Evolutionary conservation across 1,140 invertebrate species (phyloP).

Genomic region (Philopotamus ludificatus): DNA sequence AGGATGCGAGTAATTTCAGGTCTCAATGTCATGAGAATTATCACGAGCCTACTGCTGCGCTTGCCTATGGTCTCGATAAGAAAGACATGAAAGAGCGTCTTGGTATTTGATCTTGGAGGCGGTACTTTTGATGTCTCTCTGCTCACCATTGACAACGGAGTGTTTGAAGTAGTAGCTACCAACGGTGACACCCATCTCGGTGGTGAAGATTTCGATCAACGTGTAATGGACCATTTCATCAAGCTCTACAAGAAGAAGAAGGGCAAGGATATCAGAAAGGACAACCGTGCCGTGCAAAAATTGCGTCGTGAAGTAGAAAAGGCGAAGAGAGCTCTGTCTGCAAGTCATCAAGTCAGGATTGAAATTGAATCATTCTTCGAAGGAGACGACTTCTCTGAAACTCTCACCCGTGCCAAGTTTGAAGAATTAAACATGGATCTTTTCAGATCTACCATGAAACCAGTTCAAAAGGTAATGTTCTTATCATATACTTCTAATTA

Average conservation of each 20-base stretch:
- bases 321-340: conserved; percentile 93
- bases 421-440: conserved; percentile 99
- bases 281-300: conserved; percentile 94
- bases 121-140: conserved; percentile 99
- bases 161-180: conserved; percentile 88
- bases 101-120: conserved; percentile 99
- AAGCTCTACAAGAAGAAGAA: conserved; percentile 99
- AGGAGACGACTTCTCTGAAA: conserved; percentile 99
- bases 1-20: conserved; percentile 94
- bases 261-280: conserved; percentile 95
- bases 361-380: conserved; percentile 99
- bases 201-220: conserved; percentile 98
- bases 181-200: conserved; percentile 98
- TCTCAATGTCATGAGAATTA: too few relatives aligned
- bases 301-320: conserved; percentile 96
- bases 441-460: conserved; percentile 97
- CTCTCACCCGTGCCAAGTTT: conserved; percentile 97
- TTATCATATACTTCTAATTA: not conserved
- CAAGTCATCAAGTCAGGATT: conserved; percentile 94
- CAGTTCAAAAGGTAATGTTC: conserved; percentile 79
- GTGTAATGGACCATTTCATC: conserved; percentile 98
- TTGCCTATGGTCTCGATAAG: conserved; percentile 99
- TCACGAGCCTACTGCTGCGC: conserved; percentile 99
- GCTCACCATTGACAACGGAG: conserved; percentile 98
- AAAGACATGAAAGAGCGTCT: conserved; percentile 97